These are phyloP conservation scores for Drosophila vallismaia DNA, from an alignment of 2,888 invertebrate genomes.

Conservation along the genomic window DNA sequence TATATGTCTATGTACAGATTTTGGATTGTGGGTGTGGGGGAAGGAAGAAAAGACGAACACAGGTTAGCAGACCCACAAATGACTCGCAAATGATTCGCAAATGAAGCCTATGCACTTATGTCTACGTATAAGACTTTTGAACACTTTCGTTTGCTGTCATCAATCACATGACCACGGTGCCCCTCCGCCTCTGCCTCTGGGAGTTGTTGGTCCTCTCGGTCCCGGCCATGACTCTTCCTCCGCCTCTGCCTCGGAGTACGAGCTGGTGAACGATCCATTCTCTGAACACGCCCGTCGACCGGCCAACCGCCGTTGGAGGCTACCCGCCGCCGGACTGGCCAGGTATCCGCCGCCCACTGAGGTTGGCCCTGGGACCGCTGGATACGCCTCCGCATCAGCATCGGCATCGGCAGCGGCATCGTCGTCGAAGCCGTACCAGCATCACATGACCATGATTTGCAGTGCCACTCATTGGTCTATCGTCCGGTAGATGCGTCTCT, in stretches of 20 bases:
- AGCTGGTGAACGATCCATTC: slow-evolving; percentile 33
- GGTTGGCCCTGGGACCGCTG: background rate
- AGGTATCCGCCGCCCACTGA: background rate
- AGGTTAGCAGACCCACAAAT: slow-evolving; percentile 32
- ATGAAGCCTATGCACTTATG: slow-evolving; percentile 34
- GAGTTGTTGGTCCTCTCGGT: slow-evolving; percentile 18
- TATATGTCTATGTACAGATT: slow-evolving; percentile 23
- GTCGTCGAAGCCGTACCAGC: slow-evolving; percentile 84
- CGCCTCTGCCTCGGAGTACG: slow-evolving; percentile 17
- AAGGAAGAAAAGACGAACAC: slow-evolving; percentile 16
- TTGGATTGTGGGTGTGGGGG: background rate
- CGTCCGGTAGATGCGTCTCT: slow-evolving; percentile 85
- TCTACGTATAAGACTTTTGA: slow-evolving; percentile 62
- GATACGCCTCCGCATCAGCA: background rate
- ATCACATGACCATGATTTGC: slow-evolving; percentile 84
- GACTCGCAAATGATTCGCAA: slow-evolving; percentile 37
- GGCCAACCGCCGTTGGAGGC: background rate
- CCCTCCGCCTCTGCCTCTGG: slow-evolving; percentile 10
- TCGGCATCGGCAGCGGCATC: slow-evolving; percentile 36
- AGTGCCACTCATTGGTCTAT: slow-evolving; percentile 84
- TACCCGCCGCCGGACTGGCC: background rate
- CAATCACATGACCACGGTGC: slow-evolving; percentile 35
- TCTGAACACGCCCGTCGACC: slow-evolving; percentile 25
- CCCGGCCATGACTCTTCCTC: slow-evolving; percentile 25
- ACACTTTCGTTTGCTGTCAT: slow-evolving; percentile 66